A percentile compares a stretch with the other conserved stretches of the same genome.
Conservation (phyloP, 2,113 vertebrate genomes). For the Spilogale gracilis region DNA sequence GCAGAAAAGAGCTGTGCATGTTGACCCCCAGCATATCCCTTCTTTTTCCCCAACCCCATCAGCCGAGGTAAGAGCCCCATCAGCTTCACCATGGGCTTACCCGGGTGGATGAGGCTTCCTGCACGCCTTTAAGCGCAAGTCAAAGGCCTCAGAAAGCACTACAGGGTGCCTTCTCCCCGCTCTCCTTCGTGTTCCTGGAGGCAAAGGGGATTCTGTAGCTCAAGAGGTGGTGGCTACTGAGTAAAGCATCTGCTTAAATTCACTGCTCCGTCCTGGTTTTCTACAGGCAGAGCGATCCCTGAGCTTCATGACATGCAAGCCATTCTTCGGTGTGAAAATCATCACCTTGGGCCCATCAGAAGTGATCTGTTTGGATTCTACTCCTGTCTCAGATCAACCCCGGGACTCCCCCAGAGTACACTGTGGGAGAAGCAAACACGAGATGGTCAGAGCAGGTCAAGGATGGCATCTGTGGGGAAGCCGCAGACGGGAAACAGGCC, state of each 20-base stretch:
- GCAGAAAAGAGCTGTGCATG: background rate
- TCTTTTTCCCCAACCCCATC: background rate
- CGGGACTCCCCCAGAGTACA: background rate
- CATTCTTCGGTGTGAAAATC: background rate
- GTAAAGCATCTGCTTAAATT: background rate
- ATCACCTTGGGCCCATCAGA: background rate
- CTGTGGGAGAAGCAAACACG: background rate
- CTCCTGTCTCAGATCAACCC: background rate
- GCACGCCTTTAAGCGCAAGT: accelerated
- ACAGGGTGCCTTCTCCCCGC: background rate
- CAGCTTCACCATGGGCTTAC: background rate
- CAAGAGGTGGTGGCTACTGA: background rate
- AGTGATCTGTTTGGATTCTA: background rate
- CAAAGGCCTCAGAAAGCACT: background rate
- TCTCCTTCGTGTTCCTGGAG: background rate
- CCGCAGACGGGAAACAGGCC: background rate
- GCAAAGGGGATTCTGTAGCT: background rate
- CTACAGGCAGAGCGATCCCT: background rate
- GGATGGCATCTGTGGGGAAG: no score
- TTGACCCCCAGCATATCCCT: no score
- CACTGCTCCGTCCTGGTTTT: background rate
- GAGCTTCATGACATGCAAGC: background rate
- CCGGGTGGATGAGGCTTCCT: background rate
- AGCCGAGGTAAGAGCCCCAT: background rate
- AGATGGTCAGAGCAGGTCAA: no score